Evolutionary conservation across 2,797 vertebrate species (phyloP), one percentile per base, ranked within the genome.

Genomic region (Myotis findleyi): DNA sequence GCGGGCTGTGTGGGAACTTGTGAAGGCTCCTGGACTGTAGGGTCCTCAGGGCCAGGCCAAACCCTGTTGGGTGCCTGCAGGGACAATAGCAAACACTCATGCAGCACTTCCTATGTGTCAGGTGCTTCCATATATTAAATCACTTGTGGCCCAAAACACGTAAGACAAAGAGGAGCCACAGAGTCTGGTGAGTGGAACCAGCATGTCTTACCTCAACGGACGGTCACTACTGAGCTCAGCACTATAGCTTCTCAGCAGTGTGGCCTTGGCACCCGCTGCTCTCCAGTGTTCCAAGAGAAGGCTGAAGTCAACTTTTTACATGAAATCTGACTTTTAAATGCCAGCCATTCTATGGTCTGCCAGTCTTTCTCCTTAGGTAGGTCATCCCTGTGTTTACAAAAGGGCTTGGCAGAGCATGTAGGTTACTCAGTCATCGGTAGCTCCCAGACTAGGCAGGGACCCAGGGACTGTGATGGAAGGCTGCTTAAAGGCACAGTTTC

Each of bases 321-420:
- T 5, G 20, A 69, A 51, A 11, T n/a, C 49, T 49, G 71, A 47
- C 30, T 71, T 87, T 13, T 38, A 75, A 36, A 20, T 25, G 55
- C 62, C 73, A 69, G 85, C 66, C 6, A 17, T 5, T 49, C 21
- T 3, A 0, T 1, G 23, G 6, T 30, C 62, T n/a, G 47, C 68
- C 9, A 0, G 66, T 14, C 59, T 72, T 47, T n/a, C n/a, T 44
- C n/a, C 85, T 85, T 30, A 18, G 84, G 36, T 2, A 25, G 62
- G 59, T 49, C 68, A 25, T 20, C 5, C 66, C 84, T 6, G 0
- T 55, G 44, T 7, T 83, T 44, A 76, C 72, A 18, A 66, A 16
- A 47, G 25, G 5, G 12, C 51, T 4, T 8, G 1, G 12, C 64
- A 49, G 36, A 62, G 23, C 20, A 7, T 0, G 0, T 2, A 38